Percentiles rank a stretch among this genome's conserved stretches.
These are phyloP conservation scores for Pardalotus punctatus DNA, from an alignment of 2,113 vertebrate genomes.

Conservation along the genomic window DNA sequence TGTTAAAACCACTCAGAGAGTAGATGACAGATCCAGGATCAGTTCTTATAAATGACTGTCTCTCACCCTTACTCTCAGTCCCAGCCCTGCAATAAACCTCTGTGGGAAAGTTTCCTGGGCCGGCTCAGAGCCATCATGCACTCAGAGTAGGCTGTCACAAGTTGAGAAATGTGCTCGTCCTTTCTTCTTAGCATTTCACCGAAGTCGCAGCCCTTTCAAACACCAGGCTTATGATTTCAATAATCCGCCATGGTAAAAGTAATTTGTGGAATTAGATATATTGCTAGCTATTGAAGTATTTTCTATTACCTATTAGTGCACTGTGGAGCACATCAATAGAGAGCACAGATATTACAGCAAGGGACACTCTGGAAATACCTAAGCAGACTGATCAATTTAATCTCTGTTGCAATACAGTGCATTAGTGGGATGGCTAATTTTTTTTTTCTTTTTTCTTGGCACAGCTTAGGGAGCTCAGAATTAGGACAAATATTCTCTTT, in stretches of 20 bases:
- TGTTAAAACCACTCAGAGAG: constrained; percentile 53
- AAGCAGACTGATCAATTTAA: constrained; percentile 66
- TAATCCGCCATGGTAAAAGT: not conserved
- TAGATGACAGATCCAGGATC: constrained; percentile 49
- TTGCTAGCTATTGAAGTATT: constrained; percentile 32
- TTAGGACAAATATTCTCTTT: constrained; percentile 68
- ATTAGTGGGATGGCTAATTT: constrained; percentile 46
- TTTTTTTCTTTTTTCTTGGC: constrained; percentile 35
- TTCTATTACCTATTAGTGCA: constrained; percentile 27
- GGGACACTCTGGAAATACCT: constrained; percentile 53
- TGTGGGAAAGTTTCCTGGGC: constrained; percentile 14
- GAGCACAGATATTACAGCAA: constrained; percentile 45
- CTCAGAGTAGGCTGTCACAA: not conserved
- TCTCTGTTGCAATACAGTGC: constrained; percentile 55
- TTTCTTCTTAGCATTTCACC: not conserved
- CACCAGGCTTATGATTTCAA: not conserved
- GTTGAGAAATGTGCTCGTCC: not conserved
- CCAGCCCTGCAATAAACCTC: constrained; percentile 21
- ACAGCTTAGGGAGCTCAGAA: constrained; percentile 52
- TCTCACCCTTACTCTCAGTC: constrained; percentile 12
- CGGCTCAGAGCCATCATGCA: not conserved
- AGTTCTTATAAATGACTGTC: constrained; percentile 41
- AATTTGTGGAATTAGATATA: constrained; percentile 15
- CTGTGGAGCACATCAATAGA: constrained; percentile 40
- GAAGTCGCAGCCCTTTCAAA: not conserved